phyloP scores from a whole-genome alignment of 1,140 invertebrate species.

The Palaemon carinicauda region DNA sequence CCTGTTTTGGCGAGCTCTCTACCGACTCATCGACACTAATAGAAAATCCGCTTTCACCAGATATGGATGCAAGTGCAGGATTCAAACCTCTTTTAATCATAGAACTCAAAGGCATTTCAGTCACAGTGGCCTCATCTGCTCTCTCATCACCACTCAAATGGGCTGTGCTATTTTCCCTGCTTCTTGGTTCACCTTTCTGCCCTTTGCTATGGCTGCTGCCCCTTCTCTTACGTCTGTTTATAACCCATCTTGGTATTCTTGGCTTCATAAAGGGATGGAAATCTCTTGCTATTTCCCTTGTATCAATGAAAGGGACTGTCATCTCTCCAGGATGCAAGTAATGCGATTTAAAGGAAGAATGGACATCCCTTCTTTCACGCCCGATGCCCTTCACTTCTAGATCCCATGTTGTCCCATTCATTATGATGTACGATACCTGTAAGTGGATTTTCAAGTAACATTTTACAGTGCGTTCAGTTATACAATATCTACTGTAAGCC shows the following conservation, averaged over 20 bases:
- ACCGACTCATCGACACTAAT: no score
- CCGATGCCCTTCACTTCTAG: constrained; percentile 48
- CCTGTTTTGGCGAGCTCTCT: no score
- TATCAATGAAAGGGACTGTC: constrained; percentile 46
- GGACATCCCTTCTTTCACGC: constrained; percentile 17
- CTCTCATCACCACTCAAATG: background rate
- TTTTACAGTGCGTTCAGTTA: background rate
- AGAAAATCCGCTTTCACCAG: no score
- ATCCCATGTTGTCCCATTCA: constrained; percentile 44
- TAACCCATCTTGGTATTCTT: background rate
- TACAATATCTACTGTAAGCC: background rate
- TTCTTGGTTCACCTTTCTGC: background rate
- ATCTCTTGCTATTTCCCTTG: constrained; percentile 6
- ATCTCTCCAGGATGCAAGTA: background rate
- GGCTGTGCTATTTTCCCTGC: background rate
- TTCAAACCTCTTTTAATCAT: no score
- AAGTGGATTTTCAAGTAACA: background rate
- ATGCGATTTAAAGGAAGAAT: background rate
- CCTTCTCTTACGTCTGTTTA: background rate
- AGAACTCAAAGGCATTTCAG: no score
- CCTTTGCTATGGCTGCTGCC: background rate
- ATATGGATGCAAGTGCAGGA: no score
- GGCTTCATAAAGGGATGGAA: background rate
- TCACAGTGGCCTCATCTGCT: background rate
- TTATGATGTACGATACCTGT: constrained; percentile 53